Evolutionary conservation across 2,797 vertebrate genomes (phyloP).

Genomic region (Coendou prehensilis): DNA sequence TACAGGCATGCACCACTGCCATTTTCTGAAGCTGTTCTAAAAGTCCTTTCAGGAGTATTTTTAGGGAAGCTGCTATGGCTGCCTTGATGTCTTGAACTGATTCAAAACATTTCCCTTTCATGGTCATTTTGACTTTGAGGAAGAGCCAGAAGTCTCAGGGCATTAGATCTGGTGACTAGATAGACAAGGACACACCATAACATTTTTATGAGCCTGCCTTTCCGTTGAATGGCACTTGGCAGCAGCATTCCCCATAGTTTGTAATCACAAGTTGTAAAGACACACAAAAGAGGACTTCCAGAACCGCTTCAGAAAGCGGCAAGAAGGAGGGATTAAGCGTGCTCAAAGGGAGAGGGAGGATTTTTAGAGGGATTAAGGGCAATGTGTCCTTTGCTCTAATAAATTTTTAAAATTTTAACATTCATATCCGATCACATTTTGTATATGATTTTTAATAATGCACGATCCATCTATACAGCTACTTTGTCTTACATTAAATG

Average conservation of each 20-base stretch:
- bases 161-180: fast-evolving
- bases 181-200: background rate
- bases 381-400: background rate
- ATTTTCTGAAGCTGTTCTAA: background rate
- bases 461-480: background rate
- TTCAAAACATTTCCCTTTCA: background rate
- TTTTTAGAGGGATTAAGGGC: background rate
- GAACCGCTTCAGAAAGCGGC: background rate
- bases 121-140: background rate
- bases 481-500: background rate
- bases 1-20: background rate
- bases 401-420: background rate
- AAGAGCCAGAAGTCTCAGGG: background rate
- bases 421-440: background rate
- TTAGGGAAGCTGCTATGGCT: background rate
- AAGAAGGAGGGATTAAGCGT: background rate
- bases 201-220: background rate
- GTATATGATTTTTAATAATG: background rate
- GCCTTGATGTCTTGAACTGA: too few relatives aligned
- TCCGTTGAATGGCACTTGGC: background rate
- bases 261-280: background rate
- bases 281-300: background rate
- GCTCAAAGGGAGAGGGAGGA: background rate
- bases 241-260: background rate
- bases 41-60: background rate